These are phyloP conservation scores for Planiliza haematocheilus DNA, from an alignment of 2,113 vertebrate genomes.

Conservation along the genomic window DNA sequence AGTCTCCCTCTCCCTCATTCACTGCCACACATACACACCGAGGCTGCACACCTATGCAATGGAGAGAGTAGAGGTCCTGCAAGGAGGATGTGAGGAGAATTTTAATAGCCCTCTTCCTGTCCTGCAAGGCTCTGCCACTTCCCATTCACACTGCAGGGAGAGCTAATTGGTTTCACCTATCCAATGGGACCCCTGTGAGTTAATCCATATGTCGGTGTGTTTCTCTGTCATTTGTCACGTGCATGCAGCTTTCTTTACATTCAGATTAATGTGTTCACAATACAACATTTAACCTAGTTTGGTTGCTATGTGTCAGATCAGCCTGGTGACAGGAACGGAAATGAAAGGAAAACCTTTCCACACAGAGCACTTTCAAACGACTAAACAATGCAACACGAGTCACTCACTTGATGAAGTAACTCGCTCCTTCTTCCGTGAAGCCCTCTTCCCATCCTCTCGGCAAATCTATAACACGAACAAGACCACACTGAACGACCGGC, in stretches of 20 bases:
- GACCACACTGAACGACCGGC: slow-evolving; percentile 38
- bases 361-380: slow-evolving; percentile 14
- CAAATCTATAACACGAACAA: slow-evolving; percentile 84
- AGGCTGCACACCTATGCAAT: slow-evolving; percentile 70
- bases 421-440: slow-evolving; percentile 96
- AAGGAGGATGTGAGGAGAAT: slow-evolving; percentile 82
- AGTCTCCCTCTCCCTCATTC: slow-evolving; percentile 34
- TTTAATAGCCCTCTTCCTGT: slow-evolving; percentile 78
- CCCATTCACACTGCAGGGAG: slow-evolving; percentile 58
- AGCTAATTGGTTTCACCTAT: slow-evolving; percentile 68
- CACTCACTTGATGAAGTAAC: slow-evolving; percentile 99
- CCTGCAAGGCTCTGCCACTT: slow-evolving; percentile 68
- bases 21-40: slow-evolving; percentile 41
- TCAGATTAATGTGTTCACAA: not conserved
- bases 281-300: not conserved
- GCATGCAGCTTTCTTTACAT: slow-evolving; percentile 7
- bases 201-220: slow-evolving; percentile 38
- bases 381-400: slow-evolving; percentile 33
- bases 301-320: slow-evolving; percentile 13
- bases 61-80: slow-evolving; percentile 79
- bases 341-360: not conserved
- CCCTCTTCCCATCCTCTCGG: slow-evolving; percentile 98
- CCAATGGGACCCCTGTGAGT: slow-evolving; percentile 52
- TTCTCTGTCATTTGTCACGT: slow-evolving; percentile 14
- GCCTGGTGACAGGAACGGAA: slow-evolving; percentile 3